A percentile compares a stretch with the other conserved stretches of the same genome.
Evolutionary conservation across 2,113 vertebrate genomes (phyloP).

Genomic region (Myrmophylax atrothorax): DNA sequence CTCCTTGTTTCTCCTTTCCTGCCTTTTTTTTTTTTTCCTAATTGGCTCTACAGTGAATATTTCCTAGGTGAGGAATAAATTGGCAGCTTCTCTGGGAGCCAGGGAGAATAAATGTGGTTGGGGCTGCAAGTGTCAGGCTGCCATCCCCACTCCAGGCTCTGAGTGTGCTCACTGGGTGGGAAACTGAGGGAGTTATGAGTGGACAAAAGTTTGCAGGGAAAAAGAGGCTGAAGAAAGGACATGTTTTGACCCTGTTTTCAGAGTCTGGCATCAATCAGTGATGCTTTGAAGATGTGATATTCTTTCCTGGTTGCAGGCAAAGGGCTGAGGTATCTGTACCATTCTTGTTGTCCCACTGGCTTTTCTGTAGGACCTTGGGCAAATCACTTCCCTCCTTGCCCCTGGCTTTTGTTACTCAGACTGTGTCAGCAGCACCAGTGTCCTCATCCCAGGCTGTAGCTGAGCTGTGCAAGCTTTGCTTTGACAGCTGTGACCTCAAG

Average conservation of each 20-base stretch:
- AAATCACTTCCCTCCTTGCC: not conserved
- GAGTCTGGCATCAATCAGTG: not conserved
- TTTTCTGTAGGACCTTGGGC: not conserved
- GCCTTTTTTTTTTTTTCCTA: not conserved
- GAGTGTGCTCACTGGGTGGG: not conserved
- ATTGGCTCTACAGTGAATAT: not conserved
- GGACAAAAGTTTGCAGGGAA: not conserved
- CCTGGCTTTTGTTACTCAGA: not conserved
- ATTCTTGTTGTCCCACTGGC: not conserved
- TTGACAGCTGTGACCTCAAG: not conserved
- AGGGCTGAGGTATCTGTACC: not conserved
- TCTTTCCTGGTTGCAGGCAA: not conserved
- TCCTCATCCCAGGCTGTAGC: not conserved
- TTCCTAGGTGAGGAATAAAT: not conserved
- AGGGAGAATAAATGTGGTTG: not conserved
- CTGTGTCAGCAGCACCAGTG: fast-evolving
- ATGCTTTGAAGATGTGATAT: not conserved
- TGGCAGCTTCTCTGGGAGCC: not conserved
- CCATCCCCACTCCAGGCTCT: not conserved
- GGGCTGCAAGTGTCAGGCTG: not conserved
- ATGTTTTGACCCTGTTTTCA: not conserved
- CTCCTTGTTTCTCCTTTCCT: not conserved
- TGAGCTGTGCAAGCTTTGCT: not conserved
- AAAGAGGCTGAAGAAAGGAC: not conserved
- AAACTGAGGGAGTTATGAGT: not conserved